Conservation (phyloP, 2,797 vertebrate genomes). For the Sebastes iracundus region DNA sequence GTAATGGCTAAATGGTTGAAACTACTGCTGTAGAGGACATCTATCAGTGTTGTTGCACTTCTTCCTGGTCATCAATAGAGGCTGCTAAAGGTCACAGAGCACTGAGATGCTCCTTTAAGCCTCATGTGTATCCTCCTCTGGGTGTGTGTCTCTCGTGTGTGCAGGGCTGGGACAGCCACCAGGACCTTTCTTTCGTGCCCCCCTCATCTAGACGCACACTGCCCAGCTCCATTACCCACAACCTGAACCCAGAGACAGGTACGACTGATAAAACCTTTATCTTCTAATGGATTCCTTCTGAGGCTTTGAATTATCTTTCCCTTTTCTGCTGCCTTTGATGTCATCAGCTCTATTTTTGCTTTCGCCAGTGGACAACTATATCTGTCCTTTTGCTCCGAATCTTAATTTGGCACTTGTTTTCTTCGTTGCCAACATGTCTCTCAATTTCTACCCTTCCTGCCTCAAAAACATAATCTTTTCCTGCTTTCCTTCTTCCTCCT, state of each 20-base stretch:
- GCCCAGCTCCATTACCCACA: constrained; percentile 63
- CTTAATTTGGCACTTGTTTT: constrained; percentile 10
- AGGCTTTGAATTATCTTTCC: not conserved
- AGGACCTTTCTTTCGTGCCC: constrained; percentile 86
- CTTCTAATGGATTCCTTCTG: constrained; percentile 2
- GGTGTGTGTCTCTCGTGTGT: constrained; percentile 23
- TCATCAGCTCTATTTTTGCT: constrained; percentile 2
- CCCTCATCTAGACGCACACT: constrained; percentile 78
- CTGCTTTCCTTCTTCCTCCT: not conserved
- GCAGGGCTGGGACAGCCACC: constrained; percentile 94
- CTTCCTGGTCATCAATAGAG: not conserved
- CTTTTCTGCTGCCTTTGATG: constrained; percentile 14
- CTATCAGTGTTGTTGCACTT: not conserved
- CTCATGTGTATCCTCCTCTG: not conserved
- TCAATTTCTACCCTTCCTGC: not conserved
- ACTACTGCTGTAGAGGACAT: not conserved
- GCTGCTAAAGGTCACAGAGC: not conserved
- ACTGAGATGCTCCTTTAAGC: not conserved
- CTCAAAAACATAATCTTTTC: not conserved
- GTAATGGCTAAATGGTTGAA: too few species aligned
- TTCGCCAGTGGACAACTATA: not conserved
- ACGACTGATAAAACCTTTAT: not conserved
- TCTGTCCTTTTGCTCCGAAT: constrained; percentile 17
- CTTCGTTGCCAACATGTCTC: not conserved
- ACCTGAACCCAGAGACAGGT: constrained; percentile 65